Evolutionary conservation across 1,140 invertebrate genomes (phyloP).

Genomic region (Drosophila orosa): DNA sequence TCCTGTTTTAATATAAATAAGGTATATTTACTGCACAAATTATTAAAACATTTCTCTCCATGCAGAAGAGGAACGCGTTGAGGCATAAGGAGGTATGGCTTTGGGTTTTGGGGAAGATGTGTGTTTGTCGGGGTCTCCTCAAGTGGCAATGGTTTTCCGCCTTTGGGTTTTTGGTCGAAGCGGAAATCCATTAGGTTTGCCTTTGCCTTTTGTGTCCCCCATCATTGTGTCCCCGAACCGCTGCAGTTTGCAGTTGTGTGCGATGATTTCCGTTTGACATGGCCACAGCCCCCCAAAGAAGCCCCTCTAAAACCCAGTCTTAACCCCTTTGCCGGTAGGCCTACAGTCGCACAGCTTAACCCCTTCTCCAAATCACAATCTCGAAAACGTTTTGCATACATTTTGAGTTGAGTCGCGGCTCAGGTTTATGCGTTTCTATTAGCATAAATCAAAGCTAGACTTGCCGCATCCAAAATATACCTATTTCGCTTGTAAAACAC

Average conservation of each 20-base stretch:
- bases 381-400: slow-evolving; percentile 73
- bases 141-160: slow-evolving; percentile 74
- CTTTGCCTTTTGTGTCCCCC: slow-evolving; percentile 21
- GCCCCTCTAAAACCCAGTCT: background rate
- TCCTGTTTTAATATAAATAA: background rate
- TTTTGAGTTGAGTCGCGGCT: slow-evolving; percentile 13
- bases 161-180: slow-evolving; percentile 58
- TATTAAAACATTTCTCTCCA: background rate
- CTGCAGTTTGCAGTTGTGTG: slow-evolving; percentile 73
- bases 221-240: slow-evolving; percentile 24
- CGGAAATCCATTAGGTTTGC: slow-evolving; percentile 79
- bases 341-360: background rate
- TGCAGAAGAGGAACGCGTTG: background rate
- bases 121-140: slow-evolving; percentile 41
- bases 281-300: slow-evolving; percentile 22
- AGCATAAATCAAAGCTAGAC: slow-evolving; percentile 71
- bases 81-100: background rate
- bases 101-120: slow-evolving; percentile 1
- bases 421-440: slow-evolving; percentile 70
- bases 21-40: background rate
- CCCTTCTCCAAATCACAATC: slow-evolving; percentile 34
- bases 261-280: slow-evolving; percentile 75
- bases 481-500: slow-evolving; percentile 69
- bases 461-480: slow-evolving; percentile 18
- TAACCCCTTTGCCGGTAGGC: background rate